Evolutionary conservation across 92 coral and sea anemone species (phyloP).

Genomic region (Diadumene lineata): DNA sequence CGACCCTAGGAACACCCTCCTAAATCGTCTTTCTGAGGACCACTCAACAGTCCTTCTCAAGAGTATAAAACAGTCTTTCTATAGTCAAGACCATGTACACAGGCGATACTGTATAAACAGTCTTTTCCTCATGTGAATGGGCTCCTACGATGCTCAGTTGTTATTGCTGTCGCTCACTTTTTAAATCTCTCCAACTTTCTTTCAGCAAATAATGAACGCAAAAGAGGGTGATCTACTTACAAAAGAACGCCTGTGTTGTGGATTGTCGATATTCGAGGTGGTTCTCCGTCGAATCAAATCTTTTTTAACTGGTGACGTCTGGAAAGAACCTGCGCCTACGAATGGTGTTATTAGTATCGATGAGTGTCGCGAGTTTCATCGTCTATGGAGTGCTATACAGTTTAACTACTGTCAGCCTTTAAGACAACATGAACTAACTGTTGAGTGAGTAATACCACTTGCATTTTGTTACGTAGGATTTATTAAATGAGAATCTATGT

Average conservation of each 20-base stretch:
- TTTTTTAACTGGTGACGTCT: slow-evolving; percentile 72
- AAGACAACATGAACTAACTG: slow-evolving; percentile 82
- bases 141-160: not conserved
- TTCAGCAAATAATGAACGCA: slow-evolving; percentile 86
- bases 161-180: not conserved
- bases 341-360: slow-evolving; percentile 97
- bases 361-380: slow-evolving; percentile 93
- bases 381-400: slow-evolving; percentile 98
- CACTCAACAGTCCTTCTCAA: too few relatives aligned
- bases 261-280: slow-evolving; percentile 91
- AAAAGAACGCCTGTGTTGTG: slow-evolving; percentile 97
- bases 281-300: slow-evolving; percentile 77
- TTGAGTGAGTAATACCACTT: slow-evolving; percentile 75
- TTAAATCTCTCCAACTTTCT: not conserved
- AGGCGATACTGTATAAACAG: too few relatives aligned
- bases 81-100: too few relatives aligned
- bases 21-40: too few relatives aligned
- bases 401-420: slow-evolving; percentile 94
- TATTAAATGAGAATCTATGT: too few relatives aligned
- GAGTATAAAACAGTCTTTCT: too few relatives aligned
- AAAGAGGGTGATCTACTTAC: slow-evolving; percentile 95
- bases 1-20: too few relatives aligned
- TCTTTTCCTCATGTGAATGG: not conserved
- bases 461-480: not conserved
- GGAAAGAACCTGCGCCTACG: slow-evolving; percentile 73